Evolutionary conservation across 2,888 invertebrate genomes (phyloP), one percentile per base, ranked within the genome.

Genomic region (Lasius platythorax): DNA sequence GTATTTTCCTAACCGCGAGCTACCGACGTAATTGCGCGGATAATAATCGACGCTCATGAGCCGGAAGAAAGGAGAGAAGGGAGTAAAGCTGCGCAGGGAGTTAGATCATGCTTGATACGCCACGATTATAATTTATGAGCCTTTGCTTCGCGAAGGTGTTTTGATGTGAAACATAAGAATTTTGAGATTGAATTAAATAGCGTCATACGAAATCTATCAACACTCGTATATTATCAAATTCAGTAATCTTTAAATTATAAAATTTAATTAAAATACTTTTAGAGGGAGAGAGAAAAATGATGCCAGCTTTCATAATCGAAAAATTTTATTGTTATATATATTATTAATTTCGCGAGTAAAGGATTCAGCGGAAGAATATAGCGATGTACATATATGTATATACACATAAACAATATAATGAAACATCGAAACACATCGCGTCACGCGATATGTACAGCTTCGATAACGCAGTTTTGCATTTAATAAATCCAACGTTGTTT

Each of bases 31-130:
- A 78, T 76, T 67, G 61, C 23, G 66, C 8, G 82, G 64, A 85
- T 86, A 83, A 86, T 83, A 81, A 83, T 87, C 82, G 72, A 74
- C 84, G 79, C 86, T 87, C 75, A 82, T 79, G 64, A 82, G 63
- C 68, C 30, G 72, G 67, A 63, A 68, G 73, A 67, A 64, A 81
- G 82, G 76, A 83, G 53, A 78, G 82, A 82, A 74, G 85, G 58
- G 58, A 72, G 72, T 66, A 63, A 73, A 58, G 58, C 30, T 83
- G 64, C 64, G 28, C 43, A 23, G 73, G 64, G 50, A 56, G 67
- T 33, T 83, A 79, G 79, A 83, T 83, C 70, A 81, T 70, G 70
- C 63, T 64, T 68, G 70, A 53, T 79, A 50, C 23, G 70, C 58
- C 30, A 61, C 81, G 74, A 67, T 84, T 72, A 53, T 53, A 78